Base-by-base conservation (phyloP, 2,113 vertebrate species). In the Platichthys stellatus region DNA sequence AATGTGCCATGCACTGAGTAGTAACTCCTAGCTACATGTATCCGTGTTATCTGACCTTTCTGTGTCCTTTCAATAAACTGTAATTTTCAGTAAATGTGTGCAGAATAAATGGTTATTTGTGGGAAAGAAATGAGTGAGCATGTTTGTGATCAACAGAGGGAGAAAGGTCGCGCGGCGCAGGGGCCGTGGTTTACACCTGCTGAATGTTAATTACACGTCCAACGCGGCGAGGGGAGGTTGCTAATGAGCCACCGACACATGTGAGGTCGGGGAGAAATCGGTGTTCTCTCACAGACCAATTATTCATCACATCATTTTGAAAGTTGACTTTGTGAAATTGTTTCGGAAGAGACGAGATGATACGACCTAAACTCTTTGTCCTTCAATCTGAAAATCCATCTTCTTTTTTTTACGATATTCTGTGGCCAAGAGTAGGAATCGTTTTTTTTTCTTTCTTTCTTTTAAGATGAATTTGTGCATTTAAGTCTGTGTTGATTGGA, bases 1-100 rank as follows among this genome's bases (percentile, higher is more conserved):
- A 95, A 95, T 92, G 94, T 95, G 94, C 94, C 94, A 94, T 95
- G 94, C 94, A 95, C 94, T 94, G 93, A 94, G 93, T 94, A 95
- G 92, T 93, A 92, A 90, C 92, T 92, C 93, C 90, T 90, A 93
- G 92, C 93, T 93, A 94, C 93, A 90, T 92, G 90, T 94, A 89
- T 91, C 91, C 82, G 88, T 93, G 92, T 94, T 89, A 78, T 90
- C 89, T 90, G 92, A 93, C 90, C 91, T 93, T 92, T 91, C 87
- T 90, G 93, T 94, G 94, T 93, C 92, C 93, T 94, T 95, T 94
- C 92, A 95, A 94, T 94, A 94, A 95, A 94, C 87, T 91, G 93
- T 94, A 92, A 93, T 95, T 95, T 95, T 94, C 93, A 92, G 92
- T 94, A 94, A 93, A 92, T 93, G 91, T 95, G 91, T 94, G 88